Conservation (phyloP, 1,140 invertebrate species). For the Belonocnema kinseyi region DNA sequence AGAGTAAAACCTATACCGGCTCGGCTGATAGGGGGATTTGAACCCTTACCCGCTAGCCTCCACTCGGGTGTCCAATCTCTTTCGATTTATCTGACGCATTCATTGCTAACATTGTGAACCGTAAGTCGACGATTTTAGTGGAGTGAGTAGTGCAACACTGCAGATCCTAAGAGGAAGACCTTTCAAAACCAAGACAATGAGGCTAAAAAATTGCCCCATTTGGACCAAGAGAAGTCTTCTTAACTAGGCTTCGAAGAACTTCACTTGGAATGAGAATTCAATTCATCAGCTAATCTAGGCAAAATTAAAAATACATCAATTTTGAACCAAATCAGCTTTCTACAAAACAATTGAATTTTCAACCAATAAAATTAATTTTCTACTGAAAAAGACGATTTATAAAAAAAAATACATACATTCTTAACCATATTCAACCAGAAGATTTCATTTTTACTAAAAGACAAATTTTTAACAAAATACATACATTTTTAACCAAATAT, state of each 20-base stretch:
- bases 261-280: no score
- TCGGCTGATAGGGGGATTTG: conserved; percentile 13
- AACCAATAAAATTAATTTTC: no score
- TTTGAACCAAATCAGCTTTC: no score
- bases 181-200: conserved; percentile 23
- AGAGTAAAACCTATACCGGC: conserved; percentile 5
- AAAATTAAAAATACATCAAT: no score
- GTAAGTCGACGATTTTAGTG: neutral
- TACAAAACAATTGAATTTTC: no score
- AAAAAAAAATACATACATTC: no score
- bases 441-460: no score
- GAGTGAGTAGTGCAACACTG: neutral
- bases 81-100: conserved; percentile 41
- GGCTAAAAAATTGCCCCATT: neutral
- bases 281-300: no score
- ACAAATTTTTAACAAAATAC: no score
- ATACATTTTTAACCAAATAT: no score
- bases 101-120: conserved; percentile 7
- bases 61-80: conserved; percentile 32
- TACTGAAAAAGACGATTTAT: no score
- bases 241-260: neutral
- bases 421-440: no score
- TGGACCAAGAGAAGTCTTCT: neutral
- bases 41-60: conserved; percentile 26
- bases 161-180: neutral